Percentiles rank a stretch among this genome's conserved stretches.
Conservation (phyloP, 2,113 vertebrate genomes). For the Tauraco erythrolophus region DNA sequence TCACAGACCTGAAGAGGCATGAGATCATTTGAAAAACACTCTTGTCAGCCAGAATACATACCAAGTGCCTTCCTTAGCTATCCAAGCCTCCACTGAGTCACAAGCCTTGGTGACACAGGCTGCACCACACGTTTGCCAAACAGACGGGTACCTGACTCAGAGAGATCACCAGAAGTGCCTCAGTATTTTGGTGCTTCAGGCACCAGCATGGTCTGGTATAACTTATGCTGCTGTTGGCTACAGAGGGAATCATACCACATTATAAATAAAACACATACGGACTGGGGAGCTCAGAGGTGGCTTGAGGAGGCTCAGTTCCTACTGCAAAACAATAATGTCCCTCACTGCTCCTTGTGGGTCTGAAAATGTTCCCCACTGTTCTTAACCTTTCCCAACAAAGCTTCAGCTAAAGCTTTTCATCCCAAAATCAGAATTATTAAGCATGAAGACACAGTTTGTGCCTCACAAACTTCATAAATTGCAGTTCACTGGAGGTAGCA, state of each 20-base stretch:
- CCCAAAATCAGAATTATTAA: not conserved
- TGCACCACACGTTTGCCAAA: not conserved
- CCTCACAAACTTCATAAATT: not conserved
- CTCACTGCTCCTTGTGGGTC: not conserved
- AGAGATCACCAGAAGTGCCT: not conserved
- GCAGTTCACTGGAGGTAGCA: not conserved
- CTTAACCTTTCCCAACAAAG: not conserved
- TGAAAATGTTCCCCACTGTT: not conserved
- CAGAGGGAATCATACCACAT: fast-evolving
- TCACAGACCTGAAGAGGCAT: not conserved
- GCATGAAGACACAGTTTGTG: not conserved
- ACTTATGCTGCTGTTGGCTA: not conserved
- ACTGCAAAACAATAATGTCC: not conserved
- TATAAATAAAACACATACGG: not conserved
- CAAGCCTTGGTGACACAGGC: not conserved
- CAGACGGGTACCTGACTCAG: not conserved
- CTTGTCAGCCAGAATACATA: not conserved
- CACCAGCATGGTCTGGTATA: not conserved
- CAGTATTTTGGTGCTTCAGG: not conserved
- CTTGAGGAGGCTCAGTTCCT: not conserved
- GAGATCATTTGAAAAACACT: not conserved
- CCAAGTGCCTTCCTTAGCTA: not conserved
- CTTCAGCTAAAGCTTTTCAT: not conserved
- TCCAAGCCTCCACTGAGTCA: not conserved
- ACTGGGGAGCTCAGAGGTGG: not conserved